Percentiles rank a stretch among this genome's conserved stretches.
Evolutionary conservation across 1,140 invertebrate genomes (phyloP).

Genomic region (Chrysomallon squamiferum): DNA sequence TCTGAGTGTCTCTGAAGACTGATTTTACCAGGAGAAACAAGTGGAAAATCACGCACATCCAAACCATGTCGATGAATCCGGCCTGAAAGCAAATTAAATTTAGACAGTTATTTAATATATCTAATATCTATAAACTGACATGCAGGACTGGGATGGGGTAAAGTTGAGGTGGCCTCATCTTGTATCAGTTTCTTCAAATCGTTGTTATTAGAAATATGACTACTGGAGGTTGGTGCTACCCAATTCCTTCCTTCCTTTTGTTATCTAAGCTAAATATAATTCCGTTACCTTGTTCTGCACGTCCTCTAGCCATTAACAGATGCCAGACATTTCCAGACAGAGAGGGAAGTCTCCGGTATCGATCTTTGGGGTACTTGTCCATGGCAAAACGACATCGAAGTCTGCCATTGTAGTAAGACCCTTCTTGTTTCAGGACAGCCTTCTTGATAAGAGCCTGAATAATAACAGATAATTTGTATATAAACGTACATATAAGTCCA

Average conservation of each 20-base stretch:
- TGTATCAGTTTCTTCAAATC: background rate
- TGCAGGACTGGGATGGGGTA: background rate
- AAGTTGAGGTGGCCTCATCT: background rate
- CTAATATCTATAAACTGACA: background rate
- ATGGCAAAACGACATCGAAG: slow-evolving; percentile 49
- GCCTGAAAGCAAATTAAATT: slow-evolving; percentile 33
- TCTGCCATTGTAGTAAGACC: slow-evolving; percentile 42
- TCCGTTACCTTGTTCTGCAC: slow-evolving; percentile 36
- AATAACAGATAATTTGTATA: background rate
- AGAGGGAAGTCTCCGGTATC: slow-evolving; percentile 7
- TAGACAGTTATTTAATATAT: background rate
- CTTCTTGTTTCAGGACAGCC: slow-evolving; percentile 30
- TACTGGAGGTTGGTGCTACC: too few relatives aligned
- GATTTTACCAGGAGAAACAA: slow-evolving; percentile 45
- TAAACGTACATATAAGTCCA: background rate
- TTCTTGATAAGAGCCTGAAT: slow-evolving; percentile 64
- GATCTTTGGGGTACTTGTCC: slow-evolving; percentile 18
- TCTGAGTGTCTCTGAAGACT: slow-evolving; percentile 13
- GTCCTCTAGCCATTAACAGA: slow-evolving; percentile 49
- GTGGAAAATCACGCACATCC: slow-evolving; percentile 49
- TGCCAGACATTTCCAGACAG: slow-evolving; percentile 31
- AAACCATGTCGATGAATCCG: slow-evolving; percentile 38
- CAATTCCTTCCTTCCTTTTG: too few relatives aligned
- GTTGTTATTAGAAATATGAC: too few relatives aligned
- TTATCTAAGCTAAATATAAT: background rate